Percentiles rank a stretch among this genome's conserved stretches.
Conservation (phyloP, 2,113 vertebrate genomes). For the Neopipo cinnamomea region DNA sequence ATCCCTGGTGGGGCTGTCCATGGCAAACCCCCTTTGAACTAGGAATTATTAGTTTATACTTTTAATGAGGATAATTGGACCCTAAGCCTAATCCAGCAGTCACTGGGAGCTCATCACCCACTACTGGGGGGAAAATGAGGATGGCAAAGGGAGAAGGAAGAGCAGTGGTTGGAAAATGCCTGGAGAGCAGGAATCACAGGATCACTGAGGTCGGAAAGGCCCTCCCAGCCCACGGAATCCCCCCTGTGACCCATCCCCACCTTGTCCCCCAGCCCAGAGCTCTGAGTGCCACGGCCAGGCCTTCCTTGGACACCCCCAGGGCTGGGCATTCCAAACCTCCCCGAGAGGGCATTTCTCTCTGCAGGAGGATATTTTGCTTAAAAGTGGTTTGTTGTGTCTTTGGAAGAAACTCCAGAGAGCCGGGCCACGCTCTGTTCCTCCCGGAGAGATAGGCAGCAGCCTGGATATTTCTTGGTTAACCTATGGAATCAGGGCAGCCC, state of each 20-base stretch:
- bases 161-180: background rate
- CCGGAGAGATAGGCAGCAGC: background rate
- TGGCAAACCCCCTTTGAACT: background rate
- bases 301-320: background rate
- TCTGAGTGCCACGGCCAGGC: background rate
- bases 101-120: background rate
- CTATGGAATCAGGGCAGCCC: background rate
- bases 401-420: background rate
- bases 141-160: background rate
- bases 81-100: background rate
- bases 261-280: background rate
- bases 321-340: background rate
- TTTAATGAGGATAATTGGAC: background rate
- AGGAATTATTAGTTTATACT: background rate
- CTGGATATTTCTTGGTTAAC: fast-evolving
- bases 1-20: background rate
- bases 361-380: background rate
- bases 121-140: background rate
- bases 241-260: background rate
- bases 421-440: background rate
- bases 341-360: background rate
- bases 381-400: background rate
- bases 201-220: background rate
- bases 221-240: background rate
- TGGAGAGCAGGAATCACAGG: background rate